Conservation (phyloP, 2,888 invertebrate species). For the Drymonia ruficornis region DNA sequence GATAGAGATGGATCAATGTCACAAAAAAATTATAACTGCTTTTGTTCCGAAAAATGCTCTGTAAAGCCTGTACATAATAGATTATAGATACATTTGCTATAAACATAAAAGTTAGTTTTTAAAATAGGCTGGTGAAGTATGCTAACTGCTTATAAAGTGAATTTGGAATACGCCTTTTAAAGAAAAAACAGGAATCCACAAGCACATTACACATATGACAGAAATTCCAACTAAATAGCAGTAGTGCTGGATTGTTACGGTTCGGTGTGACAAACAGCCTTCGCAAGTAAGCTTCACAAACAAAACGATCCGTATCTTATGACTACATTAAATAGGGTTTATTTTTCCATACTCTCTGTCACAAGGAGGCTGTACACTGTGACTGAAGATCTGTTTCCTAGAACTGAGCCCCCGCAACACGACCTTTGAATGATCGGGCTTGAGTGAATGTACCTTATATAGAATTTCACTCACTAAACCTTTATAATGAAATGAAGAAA, state of each 20-base stretch:
- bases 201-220: too few species aligned
- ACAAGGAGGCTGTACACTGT: constrained; percentile 18
- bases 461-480: constrained; percentile 24
- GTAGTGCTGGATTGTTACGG: neutral
- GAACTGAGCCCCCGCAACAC: constrained; percentile 49
- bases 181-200: too few species aligned
- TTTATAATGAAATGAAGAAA: constrained; percentile 27
- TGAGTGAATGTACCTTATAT: constrained; percentile 30
- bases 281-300: constrained; percentile 8
- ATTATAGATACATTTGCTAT: too few species aligned
- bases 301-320: constrained; percentile 8
- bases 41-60: too few species aligned
- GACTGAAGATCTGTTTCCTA: constrained; percentile 53
- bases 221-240: too few species aligned
- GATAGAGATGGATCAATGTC: too few species aligned
- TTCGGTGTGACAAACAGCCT: constrained; percentile 37
- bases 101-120: too few species aligned
- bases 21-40: too few species aligned
- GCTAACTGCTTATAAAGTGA: too few species aligned
- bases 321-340: neutral
- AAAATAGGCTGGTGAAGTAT: too few species aligned
- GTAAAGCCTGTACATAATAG: too few species aligned
- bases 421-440: constrained; percentile 40
- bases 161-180: too few species aligned
- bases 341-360: constrained; percentile 7